Base-by-base conservation (phyloP, 2,888 invertebrate genomes). In the Mesorhabditis spiculigera region DNA sequence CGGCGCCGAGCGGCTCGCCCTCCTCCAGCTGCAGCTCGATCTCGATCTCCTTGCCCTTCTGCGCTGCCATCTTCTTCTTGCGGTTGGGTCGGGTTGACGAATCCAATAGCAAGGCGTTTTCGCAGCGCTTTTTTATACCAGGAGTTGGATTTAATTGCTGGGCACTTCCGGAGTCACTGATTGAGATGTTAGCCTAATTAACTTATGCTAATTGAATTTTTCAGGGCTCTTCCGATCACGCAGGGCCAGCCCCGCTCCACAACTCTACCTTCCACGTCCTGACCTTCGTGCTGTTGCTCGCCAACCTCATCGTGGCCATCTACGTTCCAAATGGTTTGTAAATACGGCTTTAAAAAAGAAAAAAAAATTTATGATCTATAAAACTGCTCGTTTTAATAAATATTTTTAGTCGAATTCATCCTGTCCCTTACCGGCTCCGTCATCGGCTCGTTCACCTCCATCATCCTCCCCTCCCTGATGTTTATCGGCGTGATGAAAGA, bases 371-470 rank as follows among this genome's bases (percentile, higher is more conserved):
- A 58, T 10, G 58, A 58, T 13, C n/a, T 13, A 58, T 10, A 13
- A 10, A n/a, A 10, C 10, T 58, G n/a, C n/a, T 58, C 58, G 10
- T 13, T 58, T 58, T 58, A 13, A n/a, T 13, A 4, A 58, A 58
- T 13, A 58, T 13, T 73, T 78, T 66, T 70, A 78, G 88, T 89
- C 72, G 89, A 97, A 88, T 90, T 96, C 81, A 93, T 97, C 69
- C 90, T 98, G 71, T 95, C 95, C 0, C 88, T 97, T 50, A 91
- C 94, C 58, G 97, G 97, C 0, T 93, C 96, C 3, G 95, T 96
- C 0, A 94, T 95, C 80, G 97, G 97, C 0, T 92, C 94, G 13
- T 90, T 93, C 77, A 92, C 97, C 77, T 95, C 95, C 82, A 91
- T 95, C 50, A 91, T 96, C 84, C 92, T 95, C 84, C 97, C 97